Conservation (phyloP, 2,888 invertebrate species). For the Elegia similella region DNA sequence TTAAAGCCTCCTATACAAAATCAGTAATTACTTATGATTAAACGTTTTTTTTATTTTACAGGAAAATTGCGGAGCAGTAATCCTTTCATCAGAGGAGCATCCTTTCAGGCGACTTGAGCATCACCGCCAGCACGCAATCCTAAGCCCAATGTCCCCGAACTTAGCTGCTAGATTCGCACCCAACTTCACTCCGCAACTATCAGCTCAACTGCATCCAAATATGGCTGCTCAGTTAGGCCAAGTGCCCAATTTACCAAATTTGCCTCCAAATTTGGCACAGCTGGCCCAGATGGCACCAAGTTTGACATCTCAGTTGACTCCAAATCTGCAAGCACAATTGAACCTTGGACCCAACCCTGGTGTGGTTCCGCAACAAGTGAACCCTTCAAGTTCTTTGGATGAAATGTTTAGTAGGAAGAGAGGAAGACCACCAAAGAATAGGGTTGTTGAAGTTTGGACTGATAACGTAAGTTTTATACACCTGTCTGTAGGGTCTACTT, state of each 20-base stretch:
- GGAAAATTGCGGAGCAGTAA: constrained; percentile 91
- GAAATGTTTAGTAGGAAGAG: constrained; percentile 96
- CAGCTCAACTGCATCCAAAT: constrained; percentile 74
- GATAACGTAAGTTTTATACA: constrained; percentile 84
- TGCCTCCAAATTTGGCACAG: constrained; percentile 73
- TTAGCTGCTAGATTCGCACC: constrained; percentile 81
- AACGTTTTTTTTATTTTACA: constrained; percentile 44
- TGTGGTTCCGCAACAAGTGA: constrained; percentile 64
- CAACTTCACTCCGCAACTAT: constrained; percentile 74
- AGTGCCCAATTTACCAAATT: constrained; percentile 60
- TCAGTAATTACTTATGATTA: too few species aligned
- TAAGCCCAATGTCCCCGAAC: constrained; percentile 82
- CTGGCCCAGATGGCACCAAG: constrained; percentile 75
- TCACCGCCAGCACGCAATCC: constrained; percentile 91
- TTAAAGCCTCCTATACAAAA: too few species aligned
- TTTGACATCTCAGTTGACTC: constrained; percentile 63
- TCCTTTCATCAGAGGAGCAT: constrained; percentile 87
- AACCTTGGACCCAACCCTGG: constrained; percentile 63
- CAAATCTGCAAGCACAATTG: constrained; percentile 70
- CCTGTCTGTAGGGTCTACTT: neutral
- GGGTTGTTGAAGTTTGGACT: constrained; percentile 95
- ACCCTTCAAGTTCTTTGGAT: constrained; percentile 88
- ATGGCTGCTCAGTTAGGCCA: constrained; percentile 75
- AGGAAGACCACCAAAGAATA: constrained; percentile 98
- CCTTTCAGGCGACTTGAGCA: constrained; percentile 92